Evolutionary conservation across 2,888 invertebrate species (phyloP), one percentile per base, ranked within the genome.

Genomic region (Adineta ricciae): DNA sequence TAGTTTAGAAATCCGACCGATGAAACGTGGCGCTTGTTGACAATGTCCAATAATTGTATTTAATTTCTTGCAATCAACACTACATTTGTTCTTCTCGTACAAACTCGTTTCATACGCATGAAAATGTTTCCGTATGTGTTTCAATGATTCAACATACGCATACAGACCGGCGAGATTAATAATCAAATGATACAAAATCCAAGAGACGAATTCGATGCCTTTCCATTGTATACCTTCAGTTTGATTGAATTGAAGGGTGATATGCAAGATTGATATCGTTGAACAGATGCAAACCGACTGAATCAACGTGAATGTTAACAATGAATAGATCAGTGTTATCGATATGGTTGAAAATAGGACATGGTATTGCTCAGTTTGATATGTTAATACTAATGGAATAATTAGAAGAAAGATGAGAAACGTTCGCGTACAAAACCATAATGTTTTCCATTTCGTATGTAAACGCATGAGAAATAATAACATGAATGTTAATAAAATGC

Each of bases 241-340:
- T 36, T 64, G 32, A 64, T 36, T 36, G 16, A 64, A 5, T 32
- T 32, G 27, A 64, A 64, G 64, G 11, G 32, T 11, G 27, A 24
- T 19, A 41, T 78, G 78, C n/a, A 78, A 41, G 24, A 78, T 78
- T 78, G 78, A 78, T 41, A 78, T 38, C 11, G 0, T 78, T 9
- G n/a, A 24, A 41, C 78, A 19, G n/a, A 78, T 78, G 24, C 38
- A 41, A 11, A 41, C 16, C 4, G 41, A 78, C 41, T 78, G 78
- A 24, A 78, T 78, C 14, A 78, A 78, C 41, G 38, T 78, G 41
- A 78, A 78, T 41, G 78, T 41, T 41, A 78, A 78, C n/a, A 78
- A 78, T 78, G 78, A 78, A 78, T 78, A 78, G n/a, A 78, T 78
- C 7, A 78, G n/a, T 78, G 78, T 78, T 7, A 78, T 78, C n/a